Evolutionary conservation across 2,888 invertebrate genomes (phyloP).

Genomic region (Parnassius glacialis): DNA sequence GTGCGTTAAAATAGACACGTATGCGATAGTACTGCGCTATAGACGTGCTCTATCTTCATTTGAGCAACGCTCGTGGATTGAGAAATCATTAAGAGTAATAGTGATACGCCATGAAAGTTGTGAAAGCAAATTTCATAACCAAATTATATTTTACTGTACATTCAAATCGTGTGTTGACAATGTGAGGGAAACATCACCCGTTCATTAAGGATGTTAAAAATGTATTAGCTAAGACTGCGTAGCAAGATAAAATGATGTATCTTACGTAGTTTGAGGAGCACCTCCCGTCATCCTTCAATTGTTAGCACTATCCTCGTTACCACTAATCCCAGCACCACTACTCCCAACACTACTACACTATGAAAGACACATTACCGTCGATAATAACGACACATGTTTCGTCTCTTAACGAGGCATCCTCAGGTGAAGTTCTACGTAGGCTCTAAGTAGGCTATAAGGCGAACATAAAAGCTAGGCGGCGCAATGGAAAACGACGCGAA

Average conservation of each 20-base stretch:
- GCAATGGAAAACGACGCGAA: slow-evolving; percentile 27
- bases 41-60: slow-evolving; percentile 32
- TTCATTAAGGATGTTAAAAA: too few relatives aligned
- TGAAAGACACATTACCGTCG: too few relatives aligned
- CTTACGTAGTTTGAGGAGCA: too few relatives aligned
- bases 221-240: too few relatives aligned
- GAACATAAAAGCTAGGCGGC: slow-evolving; percentile 29
- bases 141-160: background rate
- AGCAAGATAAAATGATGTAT: too few relatives aligned
- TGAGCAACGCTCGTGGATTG: slow-evolving; percentile 22
- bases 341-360: too few relatives aligned
- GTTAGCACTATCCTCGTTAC: too few relatives aligned
- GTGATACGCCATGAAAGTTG: slow-evolving; percentile 28
- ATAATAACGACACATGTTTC: too few relatives aligned
- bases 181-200: background rate
- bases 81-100: slow-evolving; percentile 31
- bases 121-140: slow-evolving; percentile 20
- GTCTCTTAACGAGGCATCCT: too few relatives aligned
- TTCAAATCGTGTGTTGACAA: background rate
- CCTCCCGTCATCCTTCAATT: too few relatives aligned
- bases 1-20: slow-evolving; percentile 29
- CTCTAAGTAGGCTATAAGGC: slow-evolving; percentile 46
- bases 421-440: too few relatives aligned
- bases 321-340: too few relatives aligned
- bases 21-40: slow-evolving; percentile 25